Evolutionary conservation across 2,888 invertebrate genomes (phyloP), one percentile per base, ranked within the genome.

Genomic region (Pollenia labialis): DNA sequence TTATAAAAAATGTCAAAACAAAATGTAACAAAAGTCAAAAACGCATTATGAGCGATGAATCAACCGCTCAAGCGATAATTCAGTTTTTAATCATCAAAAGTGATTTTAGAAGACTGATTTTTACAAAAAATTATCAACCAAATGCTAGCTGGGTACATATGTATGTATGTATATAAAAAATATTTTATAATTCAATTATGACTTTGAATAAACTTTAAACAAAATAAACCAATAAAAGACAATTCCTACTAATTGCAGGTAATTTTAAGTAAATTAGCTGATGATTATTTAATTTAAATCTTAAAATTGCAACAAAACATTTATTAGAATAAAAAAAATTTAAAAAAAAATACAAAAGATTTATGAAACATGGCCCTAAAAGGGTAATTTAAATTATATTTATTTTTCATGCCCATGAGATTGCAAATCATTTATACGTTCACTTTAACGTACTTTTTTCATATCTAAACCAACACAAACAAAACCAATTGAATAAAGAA

Each of bases 371-470:
- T 48, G 8, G 8, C 14, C 4, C 32, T 32, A n/a, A 14, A 50
- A 11, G 48, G 48, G 32, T 48, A 68, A 68, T 68, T 48, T 12
- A 10, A 75, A 52, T 14, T 52, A 64, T 64, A 44, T 76, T 75
- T 62, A 40, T 42, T 3, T 7, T n/a, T 44, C 32, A 4, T 23
- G 12, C 32, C 54, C 48, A 52, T 54, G 76, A 66, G 76, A 54
- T 64, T 1, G 42, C 60, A 75, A 75, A 64, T 64, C 64, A 64
- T 52, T 50, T 50, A 23, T 16, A 44, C 46, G 48, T 77, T 48
- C 23, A 56, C 46, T 66, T 54, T 42, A n/a, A n/a, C 16, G 11
- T 14, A 8, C 3, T n/a, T 32, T 56, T 48, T 77, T 77, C 10
- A n/a, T 54, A 32, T 16, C 1, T 32, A 74, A 58, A 1, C 0